Evolutionary conservation across 2,888 invertebrate genomes (phyloP).

Genomic region (Campoplex capitator): DNA sequence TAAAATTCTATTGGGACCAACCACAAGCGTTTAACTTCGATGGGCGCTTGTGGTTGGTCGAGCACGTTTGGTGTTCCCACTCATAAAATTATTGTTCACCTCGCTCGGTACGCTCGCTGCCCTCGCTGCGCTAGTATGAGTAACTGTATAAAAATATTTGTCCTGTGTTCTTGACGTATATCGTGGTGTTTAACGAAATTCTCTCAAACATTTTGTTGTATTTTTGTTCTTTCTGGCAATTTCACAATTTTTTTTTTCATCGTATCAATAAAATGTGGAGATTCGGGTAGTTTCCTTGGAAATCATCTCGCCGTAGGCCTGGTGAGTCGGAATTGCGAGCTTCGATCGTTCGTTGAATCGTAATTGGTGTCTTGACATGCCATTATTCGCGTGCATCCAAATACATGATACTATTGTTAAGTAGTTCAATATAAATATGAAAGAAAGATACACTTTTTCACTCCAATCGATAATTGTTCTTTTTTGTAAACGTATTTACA

Average conservation of each 20-base stretch:
- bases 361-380: background rate
- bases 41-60: background rate
- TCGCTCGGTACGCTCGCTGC: too few relatives aligned
- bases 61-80: background rate
- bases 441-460: background rate
- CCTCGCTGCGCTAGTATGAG: background rate
- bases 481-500: background rate
- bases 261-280: background rate
- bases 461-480: background rate
- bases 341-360: background rate
- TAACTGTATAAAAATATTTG: slow-evolving; percentile 9
- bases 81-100: background rate
- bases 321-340: background rate
- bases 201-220: background rate
- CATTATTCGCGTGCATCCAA: background rate
- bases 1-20: background rate
- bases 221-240: background rate
- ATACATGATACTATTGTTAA: background rate
- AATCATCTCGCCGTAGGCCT: background rate
- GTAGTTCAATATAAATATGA: background rate
- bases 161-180: background rate
- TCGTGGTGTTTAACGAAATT: background rate
- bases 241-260: background rate
- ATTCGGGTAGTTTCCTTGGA: background rate
- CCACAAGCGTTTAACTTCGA: too few relatives aligned